These are phyloP conservation scores for Crioceris asparagi DNA, from an alignment of 2,888 invertebrate genomes.

Conservation along the genomic window DNA sequence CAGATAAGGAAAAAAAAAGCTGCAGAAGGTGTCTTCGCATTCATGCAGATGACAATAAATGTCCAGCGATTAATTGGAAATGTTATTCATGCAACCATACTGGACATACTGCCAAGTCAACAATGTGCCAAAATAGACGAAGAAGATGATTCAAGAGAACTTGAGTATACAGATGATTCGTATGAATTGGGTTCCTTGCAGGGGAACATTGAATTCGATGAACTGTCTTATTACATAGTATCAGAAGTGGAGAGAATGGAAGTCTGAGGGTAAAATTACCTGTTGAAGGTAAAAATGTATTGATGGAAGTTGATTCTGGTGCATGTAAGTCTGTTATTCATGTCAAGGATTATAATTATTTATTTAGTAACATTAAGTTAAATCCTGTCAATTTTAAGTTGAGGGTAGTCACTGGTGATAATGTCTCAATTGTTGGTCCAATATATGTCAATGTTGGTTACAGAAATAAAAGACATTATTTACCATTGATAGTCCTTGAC, in stretches of 20 bases:
- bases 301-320: not conserved
- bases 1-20: slow-evolving; percentile 3
- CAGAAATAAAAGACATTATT: too few species aligned
- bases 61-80: too few species aligned
- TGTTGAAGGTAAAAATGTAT: not conserved
- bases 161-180: slow-evolving; percentile 1
- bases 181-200: slow-evolving; percentile 4
- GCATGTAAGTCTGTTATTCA: too few species aligned
- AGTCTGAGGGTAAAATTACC: too few species aligned
- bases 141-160: not conserved
- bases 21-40: slow-evolving; percentile 5
- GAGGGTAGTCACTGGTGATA: too few species aligned
- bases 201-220: not conserved
- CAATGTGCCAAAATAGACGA: slow-evolving; percentile 5
- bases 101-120: slow-evolving; percentile 12
- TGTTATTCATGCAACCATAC: slow-evolving; percentile 10
- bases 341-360: too few species aligned
- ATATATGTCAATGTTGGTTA: too few species aligned
- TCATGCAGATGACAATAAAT: slow-evolving; percentile 6
- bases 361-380: too few species aligned
- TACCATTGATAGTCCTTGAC: too few species aligned
- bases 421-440: too few species aligned
- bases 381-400: too few species aligned
- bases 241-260: not conserved
- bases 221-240: not conserved